Percentiles rank a stretch among this genome's conserved stretches.
These are phyloP conservation scores for Geotrupes spiniger DNA, from an alignment of 2,888 invertebrate genomes.

Conservation along the genomic window DNA sequence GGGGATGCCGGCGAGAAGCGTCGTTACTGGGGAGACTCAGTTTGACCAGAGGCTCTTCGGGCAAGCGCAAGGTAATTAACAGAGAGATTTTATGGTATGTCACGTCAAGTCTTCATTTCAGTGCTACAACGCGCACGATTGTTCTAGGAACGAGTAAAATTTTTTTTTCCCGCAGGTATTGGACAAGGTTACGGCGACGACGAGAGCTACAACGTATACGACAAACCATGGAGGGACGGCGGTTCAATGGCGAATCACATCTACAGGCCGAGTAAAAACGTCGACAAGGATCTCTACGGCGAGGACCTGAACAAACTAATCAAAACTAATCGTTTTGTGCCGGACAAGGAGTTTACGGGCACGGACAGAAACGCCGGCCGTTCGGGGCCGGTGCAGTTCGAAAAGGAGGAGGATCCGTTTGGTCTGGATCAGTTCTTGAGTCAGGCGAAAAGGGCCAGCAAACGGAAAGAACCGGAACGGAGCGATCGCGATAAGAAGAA, in stretches of 20 bases:
- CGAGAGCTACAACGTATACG: conserved; percentile 96
- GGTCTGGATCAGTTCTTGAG: conserved; percentile 98
- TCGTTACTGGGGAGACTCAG: conserved; percentile 69
- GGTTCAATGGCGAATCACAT: conserved; percentile 84
- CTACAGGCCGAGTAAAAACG: conserved; percentile 82
- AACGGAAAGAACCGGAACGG: conserved; percentile 59
- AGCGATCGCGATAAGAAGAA: conserved; percentile 51
- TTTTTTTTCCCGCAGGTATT: no score
- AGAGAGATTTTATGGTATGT: no score
- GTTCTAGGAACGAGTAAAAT: no score
- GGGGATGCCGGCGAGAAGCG: conserved; percentile 84
- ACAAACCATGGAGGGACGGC: conserved; percentile 95
- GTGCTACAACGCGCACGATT: no score
- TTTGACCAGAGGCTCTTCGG: conserved; percentile 97
- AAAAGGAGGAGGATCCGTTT: conserved; percentile 91
- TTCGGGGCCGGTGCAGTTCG: conserved; percentile 96
- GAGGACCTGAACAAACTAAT: conserved; percentile 87
- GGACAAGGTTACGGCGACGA: conserved; percentile 90
- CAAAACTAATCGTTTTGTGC: conserved; percentile 90
- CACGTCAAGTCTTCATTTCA: no score
- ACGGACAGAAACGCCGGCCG: conserved; percentile 72
- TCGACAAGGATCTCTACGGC: conserved; percentile 88
- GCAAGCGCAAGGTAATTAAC: conserved; percentile 60
- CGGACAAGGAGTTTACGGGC: conserved; percentile 95
- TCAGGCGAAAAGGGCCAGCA: conserved; percentile 84